These are phyloP conservation scores for Drosophila biarmipes DNA, from an alignment of 1,140 invertebrate genomes.

Conservation along the genomic window DNA sequence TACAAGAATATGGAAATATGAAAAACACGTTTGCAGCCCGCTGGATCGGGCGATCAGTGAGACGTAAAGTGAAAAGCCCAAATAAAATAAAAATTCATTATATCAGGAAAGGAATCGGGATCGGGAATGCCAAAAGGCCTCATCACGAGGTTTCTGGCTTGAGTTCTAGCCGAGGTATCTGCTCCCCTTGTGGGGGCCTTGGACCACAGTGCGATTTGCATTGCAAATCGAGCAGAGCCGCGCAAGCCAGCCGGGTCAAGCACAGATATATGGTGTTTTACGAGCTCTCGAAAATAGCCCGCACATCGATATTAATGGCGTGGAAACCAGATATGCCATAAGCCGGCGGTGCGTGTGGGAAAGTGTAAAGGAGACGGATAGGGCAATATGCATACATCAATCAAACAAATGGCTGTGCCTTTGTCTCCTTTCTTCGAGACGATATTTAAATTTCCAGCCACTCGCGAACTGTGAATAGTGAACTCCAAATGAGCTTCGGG, in stretches of 20 bases:
- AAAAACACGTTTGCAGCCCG: constrained; percentile 64
- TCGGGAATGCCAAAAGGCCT: constrained; percentile 13
- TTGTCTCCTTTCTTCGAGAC: constrained; percentile 15
- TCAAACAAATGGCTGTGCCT: constrained; percentile 52
- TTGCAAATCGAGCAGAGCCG: constrained; percentile 41
- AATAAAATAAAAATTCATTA: constrained; percentile 57
- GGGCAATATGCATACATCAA: constrained; percentile 55
- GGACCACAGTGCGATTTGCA: constrained; percentile 47
- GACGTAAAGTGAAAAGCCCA: constrained; percentile 67
- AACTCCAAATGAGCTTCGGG: constrained; percentile 17
- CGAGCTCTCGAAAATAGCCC: constrained; percentile 58
- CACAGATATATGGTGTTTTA: constrained; percentile 62
- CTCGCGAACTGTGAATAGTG: constrained; percentile 11
- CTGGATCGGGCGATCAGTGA: constrained; percentile 14
- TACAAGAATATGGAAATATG: constrained; percentile 74
- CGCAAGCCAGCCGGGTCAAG: constrained; percentile 17
- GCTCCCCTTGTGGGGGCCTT: constrained; percentile 29
- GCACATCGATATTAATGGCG: constrained; percentile 44
- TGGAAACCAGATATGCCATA: constrained; percentile 51
- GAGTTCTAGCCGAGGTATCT: constrained; percentile 9
- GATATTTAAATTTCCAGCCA: constrained; percentile 37
- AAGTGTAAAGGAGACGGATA: constrained; percentile 61
- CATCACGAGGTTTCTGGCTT: constrained; percentile 34
- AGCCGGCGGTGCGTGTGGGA: constrained; percentile 36
- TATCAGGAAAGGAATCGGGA: constrained; percentile 44